Conservation (phyloP, 2,797 vertebrate genomes). For the Pseudotriccus pelzelni region DNA sequence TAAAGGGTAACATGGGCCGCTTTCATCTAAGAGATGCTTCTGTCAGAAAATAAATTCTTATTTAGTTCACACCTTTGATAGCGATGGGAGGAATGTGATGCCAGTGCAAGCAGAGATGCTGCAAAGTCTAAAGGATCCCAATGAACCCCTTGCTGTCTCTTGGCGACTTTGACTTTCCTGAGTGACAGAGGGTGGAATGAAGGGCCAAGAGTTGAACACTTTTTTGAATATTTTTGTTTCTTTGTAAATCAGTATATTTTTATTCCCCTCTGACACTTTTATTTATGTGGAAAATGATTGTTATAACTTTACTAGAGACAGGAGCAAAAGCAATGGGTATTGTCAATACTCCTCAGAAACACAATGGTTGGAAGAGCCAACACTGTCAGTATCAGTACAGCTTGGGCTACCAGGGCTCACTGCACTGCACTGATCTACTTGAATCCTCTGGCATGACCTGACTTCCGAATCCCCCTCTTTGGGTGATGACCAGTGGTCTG, state of each 20-base stretch:
- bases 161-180: not conserved
- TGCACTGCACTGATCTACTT: not conserved
- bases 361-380: not conserved
- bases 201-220: not conserved
- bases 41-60: not conserved
- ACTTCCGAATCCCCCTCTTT: not conserved
- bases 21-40: not conserved
- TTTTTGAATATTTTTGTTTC: not conserved
- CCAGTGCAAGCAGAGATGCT: not conserved
- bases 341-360: not conserved
- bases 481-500: not conserved
- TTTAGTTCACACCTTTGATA: not conserved
- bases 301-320: not conserved
- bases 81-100: not conserved
- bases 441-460: not conserved
- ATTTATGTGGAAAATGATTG: not conserved
- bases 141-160: not conserved
- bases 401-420: not conserved
- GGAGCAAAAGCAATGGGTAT: not conserved
- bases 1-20: not conserved
- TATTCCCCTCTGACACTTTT: not conserved
- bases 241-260: not conserved
- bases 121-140: not conserved
- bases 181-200: conserved; percentile 1
- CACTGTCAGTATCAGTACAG: not conserved